Evolutionary conservation across 2,113 vertebrate genomes (phyloP), one percentile per base, ranked within the genome.

Genomic region (Cochlearius cochlearius): DNA sequence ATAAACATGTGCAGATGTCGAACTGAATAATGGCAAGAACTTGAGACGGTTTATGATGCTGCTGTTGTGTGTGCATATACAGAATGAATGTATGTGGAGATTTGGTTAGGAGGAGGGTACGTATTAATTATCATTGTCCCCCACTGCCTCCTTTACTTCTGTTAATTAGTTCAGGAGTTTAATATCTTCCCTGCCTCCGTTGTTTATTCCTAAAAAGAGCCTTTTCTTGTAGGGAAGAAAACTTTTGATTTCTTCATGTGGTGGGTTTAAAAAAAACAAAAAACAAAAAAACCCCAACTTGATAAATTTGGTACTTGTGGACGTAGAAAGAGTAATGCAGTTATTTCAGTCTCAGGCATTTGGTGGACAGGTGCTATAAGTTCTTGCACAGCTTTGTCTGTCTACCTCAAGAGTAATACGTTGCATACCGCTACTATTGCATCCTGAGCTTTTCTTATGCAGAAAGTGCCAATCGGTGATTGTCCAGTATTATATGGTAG

Each of bases 1-100:
- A 98, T 98, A 98, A 98, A 99, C 98, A 99, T 99, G 98, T 99
- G 99, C 99, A 99, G 99, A 99, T 99, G 99, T 99, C 99, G 98
- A 98, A 88, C 98, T 98, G 98, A 98, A 98, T 98, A 99, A 99
- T 98, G 98, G 98, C 98, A 98, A 98, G 98, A 99, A 98, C 98
- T 98, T 97, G 98, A 98, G 98, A 98, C 98, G 98, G 98, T 98
- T 98, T 98, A 98, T 98, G 98, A 98, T 98, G 98, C 98, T 98
- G 98, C 98, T 98, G 98, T 97, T 98, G 98, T 98, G 97, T 98
- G 98, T 98, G 98, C 98, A 96, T 94, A 98, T 98, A 98, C 98
- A 97, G 97, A 98, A 96, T 97, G 97, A 97, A 96, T 98, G 98
- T 98, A 98, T 98, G 98, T 98, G 97, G 97, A 97, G 98, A 86